Evolutionary conservation across 1,140 invertebrate species (phyloP), one percentile per base, ranked within the genome.

Genomic region (Ctenoplectra terminalis): DNA sequence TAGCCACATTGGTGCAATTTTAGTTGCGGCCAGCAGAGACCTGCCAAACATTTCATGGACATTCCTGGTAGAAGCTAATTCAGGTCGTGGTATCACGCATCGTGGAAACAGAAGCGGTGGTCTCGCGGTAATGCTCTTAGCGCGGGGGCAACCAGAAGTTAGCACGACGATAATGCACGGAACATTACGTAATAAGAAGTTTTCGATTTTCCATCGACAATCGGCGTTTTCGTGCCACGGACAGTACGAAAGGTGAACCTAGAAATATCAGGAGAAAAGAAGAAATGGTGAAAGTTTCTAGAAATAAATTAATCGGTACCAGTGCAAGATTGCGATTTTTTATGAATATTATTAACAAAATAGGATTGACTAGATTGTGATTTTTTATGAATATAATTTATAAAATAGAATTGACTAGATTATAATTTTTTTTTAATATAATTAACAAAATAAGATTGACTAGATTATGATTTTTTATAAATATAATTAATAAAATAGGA

Each of bases 41-140:
- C 11, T 31, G 11, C 6, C 17, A 34, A 43, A 54, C 23, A 0
- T 79, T 50, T 71, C 40, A 8, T 13, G 43, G 20, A 70, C n/a
- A 46, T 71, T 71, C 31, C 43, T 13, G 26, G 31, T 46, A 46
- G 46, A 61, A 29, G 29, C 50, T n/a, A 77, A 70, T 69, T 70
- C 15, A 61, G 56, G 56, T 61, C 58, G 40, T 72, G 34, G 20
- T 56, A 31, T 79, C 31, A 71, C 34, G 48, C 56, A 37, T 31
- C 23, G 17, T 9, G 43, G 26, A 79, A 61, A 72, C n/a, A 34
- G 64, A 79, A 61, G 7, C 31, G 43, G 13, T 20, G 11, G 31
- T 37, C 20, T 66, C 61, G 40, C 37, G 17, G 26, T 78, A 58
- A 77, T 43, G n/a, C 17, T 78, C 54, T n/a, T 37, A 20, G 46